Conservation (phyloP, 2,888 invertebrate species). For the Acrobasis suavella region DNA sequence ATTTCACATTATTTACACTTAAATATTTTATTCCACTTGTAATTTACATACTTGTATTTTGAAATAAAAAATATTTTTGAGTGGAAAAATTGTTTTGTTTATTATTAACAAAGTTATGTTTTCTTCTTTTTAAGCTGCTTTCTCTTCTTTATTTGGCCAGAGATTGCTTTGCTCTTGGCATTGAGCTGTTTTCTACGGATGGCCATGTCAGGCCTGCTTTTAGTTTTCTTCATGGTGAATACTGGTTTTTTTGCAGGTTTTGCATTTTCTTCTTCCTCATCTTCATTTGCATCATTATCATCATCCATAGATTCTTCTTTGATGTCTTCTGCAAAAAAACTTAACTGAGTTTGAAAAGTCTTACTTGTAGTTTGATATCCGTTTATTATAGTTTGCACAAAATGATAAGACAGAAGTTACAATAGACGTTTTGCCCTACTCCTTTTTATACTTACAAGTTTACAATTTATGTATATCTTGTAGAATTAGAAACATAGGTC, state of each 20-base stretch:
- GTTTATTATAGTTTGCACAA: too few relatives aligned
- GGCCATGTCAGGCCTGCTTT: constrained; percentile 68
- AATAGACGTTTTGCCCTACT: too few relatives aligned
- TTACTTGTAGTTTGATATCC: too few relatives aligned
- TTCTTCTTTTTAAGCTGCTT: constrained; percentile 70
- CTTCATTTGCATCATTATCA: constrained; percentile 36
- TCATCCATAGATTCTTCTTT: constrained; percentile 41
- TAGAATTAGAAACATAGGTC: too few relatives aligned
- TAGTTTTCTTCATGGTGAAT: constrained; percentile 53
- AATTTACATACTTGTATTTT: constrained; percentile 6
- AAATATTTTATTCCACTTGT: constrained; percentile 23
- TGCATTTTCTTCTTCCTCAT: constrained; percentile 43
- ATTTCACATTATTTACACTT: neutral
- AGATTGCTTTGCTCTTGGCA: constrained; percentile 72
- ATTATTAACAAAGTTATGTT: constrained; percentile 44
- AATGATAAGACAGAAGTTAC: too few relatives aligned
- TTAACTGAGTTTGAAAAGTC: too few relatives aligned
- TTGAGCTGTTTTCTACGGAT: constrained; percentile 76
- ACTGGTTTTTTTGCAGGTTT: constrained; percentile 40
- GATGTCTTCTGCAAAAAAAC: constrained; percentile 58
- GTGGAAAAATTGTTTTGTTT: constrained; percentile 44
- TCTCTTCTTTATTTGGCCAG: constrained; percentile 74
- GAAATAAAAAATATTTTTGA: constrained; percentile 38
- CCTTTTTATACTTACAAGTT: too few relatives aligned
- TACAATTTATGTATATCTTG: too few relatives aligned